Evolutionary conservation across 53 echinoderm and acorn worm genomes (phyloP).

Genomic region (Arbacia lixula): DNA sequence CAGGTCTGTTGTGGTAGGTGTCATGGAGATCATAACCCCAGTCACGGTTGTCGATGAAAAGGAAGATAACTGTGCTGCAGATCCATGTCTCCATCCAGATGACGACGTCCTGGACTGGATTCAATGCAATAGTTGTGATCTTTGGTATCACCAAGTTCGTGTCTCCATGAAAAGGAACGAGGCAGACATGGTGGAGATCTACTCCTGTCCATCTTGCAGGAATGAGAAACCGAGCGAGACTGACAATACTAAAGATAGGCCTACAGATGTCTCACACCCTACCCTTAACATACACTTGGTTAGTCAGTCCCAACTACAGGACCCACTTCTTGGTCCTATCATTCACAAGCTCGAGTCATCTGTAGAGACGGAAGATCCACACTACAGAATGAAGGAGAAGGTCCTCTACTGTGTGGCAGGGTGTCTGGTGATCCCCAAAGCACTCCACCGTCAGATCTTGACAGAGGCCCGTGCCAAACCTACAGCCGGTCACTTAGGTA

Average conservation of each 20-base stretch:
- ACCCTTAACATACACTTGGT: not conserved
- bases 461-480: constrained; percentile 47
- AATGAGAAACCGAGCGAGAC: constrained; percentile 7
- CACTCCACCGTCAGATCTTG: constrained; percentile 23
- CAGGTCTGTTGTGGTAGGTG: not conserved
- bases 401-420: not conserved
- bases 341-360: not conserved
- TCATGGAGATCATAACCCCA: not conserved
- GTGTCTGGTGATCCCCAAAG: constrained; percentile 9
- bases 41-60: not conserved
- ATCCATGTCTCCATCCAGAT: constrained; percentile 31
- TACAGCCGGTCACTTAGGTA: constrained; percentile 60
- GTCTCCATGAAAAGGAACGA: constrained; percentile 21
- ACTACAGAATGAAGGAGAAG: not conserved
- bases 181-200: not conserved
- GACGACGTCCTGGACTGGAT: constrained; percentile 53
- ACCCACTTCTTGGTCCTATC: not conserved
- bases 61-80: constrained; percentile 28
- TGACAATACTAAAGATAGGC: not conserved
- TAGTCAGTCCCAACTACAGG: constrained; percentile 5
- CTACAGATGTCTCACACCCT: not conserved
- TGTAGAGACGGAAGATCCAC: not conserved
- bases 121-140: constrained; percentile 59
- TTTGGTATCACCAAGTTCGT: constrained; percentile 56
- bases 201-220: constrained; percentile 16